Evolutionary conservation across 2,797 vertebrate genomes (phyloP).

Genomic region (Antrozous pallidus): DNA sequence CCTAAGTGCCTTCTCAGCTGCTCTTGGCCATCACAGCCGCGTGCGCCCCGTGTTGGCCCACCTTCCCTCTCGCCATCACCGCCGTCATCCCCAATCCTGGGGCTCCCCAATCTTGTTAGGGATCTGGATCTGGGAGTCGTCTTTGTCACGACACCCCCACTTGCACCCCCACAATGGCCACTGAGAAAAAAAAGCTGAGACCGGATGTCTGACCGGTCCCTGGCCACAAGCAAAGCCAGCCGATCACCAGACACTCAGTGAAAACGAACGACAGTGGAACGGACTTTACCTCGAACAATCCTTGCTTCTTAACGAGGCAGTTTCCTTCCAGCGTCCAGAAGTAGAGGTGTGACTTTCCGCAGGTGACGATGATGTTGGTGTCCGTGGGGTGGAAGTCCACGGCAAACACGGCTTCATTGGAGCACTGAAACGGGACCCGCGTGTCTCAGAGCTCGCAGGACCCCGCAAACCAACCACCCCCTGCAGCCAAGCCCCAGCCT

Average conservation of each 20-base stretch:
- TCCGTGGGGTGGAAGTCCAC: conserved; percentile 98
- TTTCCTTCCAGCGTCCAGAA: conserved; percentile 97
- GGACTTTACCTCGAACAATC: conserved; percentile 99
- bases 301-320: conserved; percentile 94
- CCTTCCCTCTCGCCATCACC: background rate
- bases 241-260: fast-evolving
- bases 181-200: background rate
- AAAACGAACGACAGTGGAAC: no score
- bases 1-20: background rate
- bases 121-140: no score
- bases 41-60: no score
- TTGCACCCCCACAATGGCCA: background rate
- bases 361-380: conserved; percentile 94
- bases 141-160: no score
- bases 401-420: conserved; percentile 96
- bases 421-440: conserved; percentile 84
- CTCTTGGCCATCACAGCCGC: background rate
- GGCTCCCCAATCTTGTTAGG: background rate
- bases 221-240: background rate
- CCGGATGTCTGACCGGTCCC: background rate
- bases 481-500: background rate
- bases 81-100: background rate
- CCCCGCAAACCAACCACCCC: background rate
- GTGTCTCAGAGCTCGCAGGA: background rate
- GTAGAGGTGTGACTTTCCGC: conserved; percentile 97